These are phyloP conservation scores for Halichoerus grypus DNA, from an alignment of 2,113 vertebrate genomes.

Conservation along the genomic window DNA sequence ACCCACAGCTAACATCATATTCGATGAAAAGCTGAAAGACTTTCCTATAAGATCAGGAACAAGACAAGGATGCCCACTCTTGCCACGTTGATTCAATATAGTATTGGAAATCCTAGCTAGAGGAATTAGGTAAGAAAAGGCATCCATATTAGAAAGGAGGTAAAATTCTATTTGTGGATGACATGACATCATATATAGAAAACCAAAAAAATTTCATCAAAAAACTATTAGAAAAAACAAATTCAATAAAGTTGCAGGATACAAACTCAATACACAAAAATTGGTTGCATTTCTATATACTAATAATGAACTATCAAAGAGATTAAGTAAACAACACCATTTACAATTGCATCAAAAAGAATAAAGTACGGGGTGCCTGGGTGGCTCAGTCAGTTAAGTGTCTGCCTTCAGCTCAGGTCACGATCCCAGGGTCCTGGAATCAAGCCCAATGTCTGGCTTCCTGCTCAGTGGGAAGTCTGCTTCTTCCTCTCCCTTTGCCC, in stretches of 20 bases:
- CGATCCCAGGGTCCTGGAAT: not conserved
- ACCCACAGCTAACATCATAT: not conserved
- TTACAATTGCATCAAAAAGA: not conserved
- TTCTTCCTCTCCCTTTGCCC: too few relatives aligned
- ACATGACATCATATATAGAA: not conserved
- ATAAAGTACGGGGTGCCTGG: not conserved
- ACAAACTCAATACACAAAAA: not conserved
- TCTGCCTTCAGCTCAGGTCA: not conserved
- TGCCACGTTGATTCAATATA: not conserved
- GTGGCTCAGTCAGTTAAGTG: not conserved
- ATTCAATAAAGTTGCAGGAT: not conserved
- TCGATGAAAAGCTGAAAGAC: not conserved
- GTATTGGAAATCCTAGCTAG: not conserved
- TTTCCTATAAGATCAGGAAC: not conserved
- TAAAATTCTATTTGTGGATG: not conserved
- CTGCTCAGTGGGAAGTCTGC: too few relatives aligned
- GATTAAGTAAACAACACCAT: not conserved
- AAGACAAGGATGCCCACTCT: not conserved
- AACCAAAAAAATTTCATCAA: not conserved
- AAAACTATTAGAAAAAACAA: not conserved
- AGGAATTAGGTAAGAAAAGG: not conserved
- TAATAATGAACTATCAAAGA: not conserved
- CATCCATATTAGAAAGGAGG: not conserved
- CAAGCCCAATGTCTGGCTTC: too few relatives aligned
- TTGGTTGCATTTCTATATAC: not conserved